Evolutionary conservation across 2,888 invertebrate species (phyloP), one percentile per base, ranked within the genome.

Genomic region (Coelopa pilipes): DNA sequence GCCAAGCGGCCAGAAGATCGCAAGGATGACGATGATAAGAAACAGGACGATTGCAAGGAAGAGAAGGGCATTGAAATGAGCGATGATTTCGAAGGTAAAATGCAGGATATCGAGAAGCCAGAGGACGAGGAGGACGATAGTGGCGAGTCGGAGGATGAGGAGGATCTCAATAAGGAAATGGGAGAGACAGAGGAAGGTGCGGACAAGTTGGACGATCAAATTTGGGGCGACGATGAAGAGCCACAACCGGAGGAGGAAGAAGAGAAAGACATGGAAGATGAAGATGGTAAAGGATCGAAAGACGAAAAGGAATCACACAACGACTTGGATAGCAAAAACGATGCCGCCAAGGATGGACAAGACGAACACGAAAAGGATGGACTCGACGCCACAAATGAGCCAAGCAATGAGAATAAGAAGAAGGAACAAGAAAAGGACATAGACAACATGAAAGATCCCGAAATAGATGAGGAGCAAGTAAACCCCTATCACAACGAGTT

Each of bases 61-160:
- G 95, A 97, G 76, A 93, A 96, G 68, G 97, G 96, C 19, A 93
- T 98, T 72, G 97, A 98, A 81, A 97, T 98, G 96, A 94, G 95
- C 19, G 97, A 98, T 79, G 96, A 99, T 85, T 97, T 99, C 84
- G 97, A 97, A 74, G 96, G 88, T 55, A 83, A 83, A 78, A 82
- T 85, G 82, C 86, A 88, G 78, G 93, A 97, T 82, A 88, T 94
- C 17, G 93, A 94, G 3, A 90, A 92, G 76, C 90, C 84, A 0
- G 84, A 92, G 72, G 88, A 89, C 57, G 89, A 88, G 21, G 89
- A 90, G n/a, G 89, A 90, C 69, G 85, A 86, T 88, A 90, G 90
- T 0, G 91, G 92, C 5, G 90, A 92, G 24, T 91, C 91, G 0
- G 90, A 93, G 15, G 90, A 93, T 15, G 92, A 93, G 76, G 93